Base-by-base conservation (phyloP, 2,797 vertebrate genomes). In the Eptatretus atami region DNA sequence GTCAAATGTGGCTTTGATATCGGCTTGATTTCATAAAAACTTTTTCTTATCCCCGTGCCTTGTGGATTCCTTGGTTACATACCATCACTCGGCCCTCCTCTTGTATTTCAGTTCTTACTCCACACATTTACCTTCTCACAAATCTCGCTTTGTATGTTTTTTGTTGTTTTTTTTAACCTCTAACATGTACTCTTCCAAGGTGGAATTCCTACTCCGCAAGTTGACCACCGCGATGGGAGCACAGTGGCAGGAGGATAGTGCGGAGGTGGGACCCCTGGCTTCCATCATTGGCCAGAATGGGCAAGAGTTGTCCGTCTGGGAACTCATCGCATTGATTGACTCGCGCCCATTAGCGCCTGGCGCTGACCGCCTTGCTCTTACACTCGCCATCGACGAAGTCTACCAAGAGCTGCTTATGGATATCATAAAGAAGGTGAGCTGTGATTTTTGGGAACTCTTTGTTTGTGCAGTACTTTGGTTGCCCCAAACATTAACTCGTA, bases 381-480 rank as follows among this genome's bases (percentile, higher is more conserved):
- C 77, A 65, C 70, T 80, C 68, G 78, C 77, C 54, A 54, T 81
- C 65, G 66, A 79, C 6, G 77, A 80, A 63, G 75, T 80, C 67
- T 80, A 78, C 65, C 71, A 78, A 68, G 79, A 81, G 72, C 78
- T 81, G 76, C 80, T 80, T 68, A 78, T 80, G 70, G 78, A 71
- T 4, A 76, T 79, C 65, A 71, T 81, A 13, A 81, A 81, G 69
- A 76, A 77, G 73, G 79, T 80, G 57, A n/a, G 31, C 31, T 44
- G 31, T 44, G 31, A 44, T 44, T 44, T 44, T 44, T 19, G 31
- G 31, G 31, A 44, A 44, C 31, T 44, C 31, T 19, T 19, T 44
- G 31, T 44, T 44, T 44, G 31, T 8, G 4, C 6, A 44, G 19
- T 44, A 44, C 31, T 44, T 44, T 44, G 4, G 31, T 44, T 44